Evolutionary conservation across 2,797 vertebrate species (phyloP), one percentile per base, ranked within the genome.

Genomic region (Knipowitschia caucasica): DNA sequence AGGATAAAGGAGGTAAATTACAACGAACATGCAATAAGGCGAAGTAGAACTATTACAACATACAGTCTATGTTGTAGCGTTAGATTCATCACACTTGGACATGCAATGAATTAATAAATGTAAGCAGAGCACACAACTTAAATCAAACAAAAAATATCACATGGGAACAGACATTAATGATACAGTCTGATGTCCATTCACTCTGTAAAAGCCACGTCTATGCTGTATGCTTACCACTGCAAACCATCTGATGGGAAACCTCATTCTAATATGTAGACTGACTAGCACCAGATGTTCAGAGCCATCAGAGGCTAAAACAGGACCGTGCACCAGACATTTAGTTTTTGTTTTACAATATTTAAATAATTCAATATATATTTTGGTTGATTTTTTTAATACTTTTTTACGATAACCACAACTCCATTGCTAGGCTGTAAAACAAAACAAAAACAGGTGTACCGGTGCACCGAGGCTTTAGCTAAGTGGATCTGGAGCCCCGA

Each of bases 91-190:
- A 50, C 34, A 55, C 42, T 10, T 0, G 12, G 3, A 62, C 68
- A 43, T 65, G 62, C 66, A 59, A 46, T 70, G 72, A 69, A 69
- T 69, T 26, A 20, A 64, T 34, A 50, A 50, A 5, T 50, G 40
- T 52, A 71, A 71, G 69, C 69, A 63, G 53, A 78, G 77, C 67
- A 65, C 61, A 54, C 52, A 70, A 40, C 64, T 67, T 63, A 6
- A 5, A 40, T 59, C 51, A 29, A 44, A 26, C 8, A 8, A 36
- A 9, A 38, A 18, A 15, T 3, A 27, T 18, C 17, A 27, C 26
- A 27, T 8, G 9, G 29, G 9, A 29, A 18, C 12, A 25, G 30
- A 50, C 7, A 44, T 17, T 15, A 26, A 27, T 8, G 7, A 42
- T 23, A 42, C 20, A 24, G 12, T 43, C 6, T 12, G n/a, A 43